Percentiles rank a stretch among this genome's conserved stretches.
Conservation (phyloP, 2,888 invertebrate species). For the Priocnemis perturbator region DNA sequence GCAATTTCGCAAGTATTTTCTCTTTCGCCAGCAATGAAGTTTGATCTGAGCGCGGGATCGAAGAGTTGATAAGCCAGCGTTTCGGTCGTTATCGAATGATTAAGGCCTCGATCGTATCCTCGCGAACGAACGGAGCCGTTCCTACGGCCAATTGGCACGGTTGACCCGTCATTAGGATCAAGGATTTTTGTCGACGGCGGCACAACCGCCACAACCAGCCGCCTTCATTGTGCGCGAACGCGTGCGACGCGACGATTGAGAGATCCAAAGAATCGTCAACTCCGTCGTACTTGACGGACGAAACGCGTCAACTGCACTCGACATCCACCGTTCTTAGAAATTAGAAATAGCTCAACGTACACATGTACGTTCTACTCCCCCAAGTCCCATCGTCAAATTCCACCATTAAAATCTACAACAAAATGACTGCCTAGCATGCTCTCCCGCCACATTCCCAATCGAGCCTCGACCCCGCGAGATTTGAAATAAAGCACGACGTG, state of each 20-base stretch:
- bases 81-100: slow-evolving; percentile 35
- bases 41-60: neutral
- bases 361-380: too few relatives aligned
- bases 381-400: too few relatives aligned
- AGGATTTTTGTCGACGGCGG: slow-evolving; percentile 62
- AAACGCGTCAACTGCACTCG: neutral
- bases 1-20: too few relatives aligned
- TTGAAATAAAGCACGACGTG: too few relatives aligned
- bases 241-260: slow-evolving; percentile 10
- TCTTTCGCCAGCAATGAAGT: neutral
- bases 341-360: too few relatives aligned
- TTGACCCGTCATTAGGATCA: slow-evolving; percentile 73
- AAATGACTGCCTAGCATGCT: too few relatives aligned
- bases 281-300: neutral
- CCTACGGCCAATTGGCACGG: slow-evolving; percentile 69
- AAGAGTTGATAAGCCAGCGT: neutral
- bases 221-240: slow-evolving; percentile 23
- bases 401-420: too few relatives aligned
- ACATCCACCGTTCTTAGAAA: too few relatives aligned
- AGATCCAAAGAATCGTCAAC: neutral
- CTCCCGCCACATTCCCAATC: too few relatives aligned
- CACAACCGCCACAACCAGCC: slow-evolving; percentile 52
- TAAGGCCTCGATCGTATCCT: slow-evolving; percentile 37
- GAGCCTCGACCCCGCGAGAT: too few relatives aligned
- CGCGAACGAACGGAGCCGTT: slow-evolving; percentile 32